A percentile compares a stretch with the other conserved stretches of the same genome.
Evolutionary conservation across 2,797 vertebrate species (phyloP).

Genomic region (Esox masquinongy): DNA sequence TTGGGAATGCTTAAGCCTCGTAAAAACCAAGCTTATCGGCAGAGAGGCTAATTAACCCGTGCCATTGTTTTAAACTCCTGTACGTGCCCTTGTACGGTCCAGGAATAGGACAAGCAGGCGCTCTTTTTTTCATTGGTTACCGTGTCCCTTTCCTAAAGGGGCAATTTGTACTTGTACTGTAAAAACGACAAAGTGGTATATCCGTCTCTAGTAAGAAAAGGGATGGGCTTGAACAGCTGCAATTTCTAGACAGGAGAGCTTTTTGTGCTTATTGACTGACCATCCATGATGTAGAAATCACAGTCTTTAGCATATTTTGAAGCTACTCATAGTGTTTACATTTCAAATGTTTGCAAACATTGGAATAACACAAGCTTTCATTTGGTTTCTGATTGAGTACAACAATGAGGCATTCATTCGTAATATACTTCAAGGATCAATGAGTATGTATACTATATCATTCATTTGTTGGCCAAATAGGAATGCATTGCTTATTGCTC

Average conservation of each 20-base stretch:
- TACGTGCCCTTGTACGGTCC: slow-evolving; percentile 14
- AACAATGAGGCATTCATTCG: background rate
- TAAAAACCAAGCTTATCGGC: slow-evolving; percentile 35
- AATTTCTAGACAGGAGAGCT: too few relatives aligned
- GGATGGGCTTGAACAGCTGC: too few relatives aligned
- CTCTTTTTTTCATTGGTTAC: slow-evolving; percentile 6
- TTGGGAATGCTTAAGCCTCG: slow-evolving; percentile 25
- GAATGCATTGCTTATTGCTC: too few relatives aligned
- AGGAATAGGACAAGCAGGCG: slow-evolving; percentile 20
- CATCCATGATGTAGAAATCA: background rate
- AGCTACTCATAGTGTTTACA: too few relatives aligned
- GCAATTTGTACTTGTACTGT: too few relatives aligned
- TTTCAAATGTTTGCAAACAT: too few relatives aligned
- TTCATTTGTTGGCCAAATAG: too few relatives aligned
- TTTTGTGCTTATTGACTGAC: too few relatives aligned
- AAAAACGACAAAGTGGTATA: background rate
- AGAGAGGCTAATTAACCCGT: slow-evolving; percentile 22
- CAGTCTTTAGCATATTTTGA: background rate
- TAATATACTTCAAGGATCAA: background rate
- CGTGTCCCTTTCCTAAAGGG: slow-evolving; percentile 8
- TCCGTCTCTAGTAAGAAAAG: too few relatives aligned
- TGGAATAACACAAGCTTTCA: too few relatives aligned
- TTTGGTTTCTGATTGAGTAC: background rate
- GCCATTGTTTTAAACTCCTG: slow-evolving; percentile 16
- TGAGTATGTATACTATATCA: background rate